Conservation (phyloP, 2,797 vertebrate species). For the Galagoides demidoff region DNA sequence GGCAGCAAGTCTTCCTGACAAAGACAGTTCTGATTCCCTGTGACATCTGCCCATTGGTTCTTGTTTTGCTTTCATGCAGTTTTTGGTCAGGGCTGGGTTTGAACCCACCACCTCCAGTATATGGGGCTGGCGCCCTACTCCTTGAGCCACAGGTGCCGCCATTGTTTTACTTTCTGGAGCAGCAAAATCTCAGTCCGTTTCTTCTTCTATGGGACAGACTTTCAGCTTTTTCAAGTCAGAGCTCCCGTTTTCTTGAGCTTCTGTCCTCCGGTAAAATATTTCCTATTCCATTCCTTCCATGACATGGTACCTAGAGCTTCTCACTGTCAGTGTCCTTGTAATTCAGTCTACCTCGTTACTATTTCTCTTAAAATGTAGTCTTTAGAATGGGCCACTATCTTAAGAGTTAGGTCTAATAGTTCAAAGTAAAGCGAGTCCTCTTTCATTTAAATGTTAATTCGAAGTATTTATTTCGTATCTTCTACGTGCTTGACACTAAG, state of each 20-base stretch:
- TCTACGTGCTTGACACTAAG: neutral
- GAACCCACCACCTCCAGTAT: too few species aligned
- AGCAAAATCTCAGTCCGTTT: neutral
- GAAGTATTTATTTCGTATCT: neutral
- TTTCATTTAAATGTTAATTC: neutral
- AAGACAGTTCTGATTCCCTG: neutral
- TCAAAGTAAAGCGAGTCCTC: neutral
- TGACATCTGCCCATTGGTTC: rapidly evolving
- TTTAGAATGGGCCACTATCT: neutral
- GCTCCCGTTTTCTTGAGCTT: neutral
- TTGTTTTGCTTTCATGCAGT: neutral
- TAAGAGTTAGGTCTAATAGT: neutral
- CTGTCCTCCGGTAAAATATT: neutral
- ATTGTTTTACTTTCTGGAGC: neutral
- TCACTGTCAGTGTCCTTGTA: neutral
- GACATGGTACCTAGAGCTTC: neutral
- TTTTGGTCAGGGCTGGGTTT: too few species aligned
- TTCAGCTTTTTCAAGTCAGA: neutral
- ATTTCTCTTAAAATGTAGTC: neutral
- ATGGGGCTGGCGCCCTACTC: too few species aligned
- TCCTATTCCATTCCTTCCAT: neutral
- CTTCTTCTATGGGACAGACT: neutral
- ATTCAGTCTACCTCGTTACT: neutral
- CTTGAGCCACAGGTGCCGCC: too few species aligned
- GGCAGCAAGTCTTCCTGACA: neutral